phyloP scores from a whole-genome alignment of 2,113 vertebrate species.

The Mugil cephalus region DNA sequence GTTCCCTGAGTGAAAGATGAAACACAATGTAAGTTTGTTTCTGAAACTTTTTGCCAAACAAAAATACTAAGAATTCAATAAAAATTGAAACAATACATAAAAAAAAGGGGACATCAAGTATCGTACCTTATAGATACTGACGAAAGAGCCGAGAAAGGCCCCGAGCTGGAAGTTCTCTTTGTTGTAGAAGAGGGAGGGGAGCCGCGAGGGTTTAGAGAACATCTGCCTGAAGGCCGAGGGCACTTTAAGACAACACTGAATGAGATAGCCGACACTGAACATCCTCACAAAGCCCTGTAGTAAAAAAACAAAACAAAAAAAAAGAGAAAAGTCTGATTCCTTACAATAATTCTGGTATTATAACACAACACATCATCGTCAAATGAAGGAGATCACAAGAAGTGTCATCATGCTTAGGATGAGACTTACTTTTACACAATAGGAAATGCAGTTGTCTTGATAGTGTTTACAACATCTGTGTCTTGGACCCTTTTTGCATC shows the following conservation, averaged over 20 bases:
- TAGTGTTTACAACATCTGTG: slow-evolving; percentile 99
- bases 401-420: neutral
- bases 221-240: slow-evolving; percentile 93
- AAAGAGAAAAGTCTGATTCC: neutral
- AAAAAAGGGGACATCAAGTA: neutral
- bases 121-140: slow-evolving; percentile 98
- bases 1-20: slow-evolving; percentile 85
- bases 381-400: neutral
- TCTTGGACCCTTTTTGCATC: slow-evolving; percentile 95
- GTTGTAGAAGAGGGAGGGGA: slow-evolving; percentile 96
- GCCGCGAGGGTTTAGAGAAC: slow-evolving; percentile 93
- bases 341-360: neutral
- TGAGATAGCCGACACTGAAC: slow-evolving; percentile 98
- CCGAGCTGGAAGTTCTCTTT: slow-evolving; percentile 98
- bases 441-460: slow-evolving; percentile 97
- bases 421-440: slow-evolving; percentile 95
- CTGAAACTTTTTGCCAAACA: no score
- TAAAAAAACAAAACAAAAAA: neutral
- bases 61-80: no score
- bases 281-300: slow-evolving; percentile 95
- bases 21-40: neutral
- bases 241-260: slow-evolving; percentile 97
- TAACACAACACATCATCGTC: neutral
- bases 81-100: neutral
- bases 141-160: slow-evolving; percentile 97